Evolutionary conservation across 2,113 vertebrate species (phyloP), one percentile per base, ranked within the genome.

Genomic region (Festucalex cinctus): DNA sequence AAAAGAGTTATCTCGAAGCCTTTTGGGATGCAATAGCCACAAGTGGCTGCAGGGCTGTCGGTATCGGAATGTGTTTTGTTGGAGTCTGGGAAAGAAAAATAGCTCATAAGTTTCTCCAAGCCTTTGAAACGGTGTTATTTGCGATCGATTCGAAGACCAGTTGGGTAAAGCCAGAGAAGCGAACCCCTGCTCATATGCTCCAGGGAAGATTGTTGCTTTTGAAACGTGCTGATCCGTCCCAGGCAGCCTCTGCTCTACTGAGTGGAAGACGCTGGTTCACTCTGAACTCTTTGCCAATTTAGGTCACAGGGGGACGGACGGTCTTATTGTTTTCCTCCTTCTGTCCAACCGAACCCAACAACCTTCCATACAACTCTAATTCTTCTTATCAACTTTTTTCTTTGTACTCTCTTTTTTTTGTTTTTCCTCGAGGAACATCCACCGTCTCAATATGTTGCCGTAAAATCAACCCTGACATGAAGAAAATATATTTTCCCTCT

Each of bases 71-170:
- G 76, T 83, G 78, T 78, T 83, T 80, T 76, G 66, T 83, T 84
- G 60, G 71, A 69, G 74, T 73, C 75, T 77, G 59, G 62, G 71
- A 83, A 77, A 78, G 57, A 77, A 59, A 79, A 60, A 88, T 77
- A 83, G 69, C 80, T 82, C 68, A 46, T 80, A 56, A 74, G 20
- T 73, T 86, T 78, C 74, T 80, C 66, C 35, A 75, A 83, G 39
- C 74, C 82, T 89, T 89, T 89, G 82, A 88, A 86, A 86, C 80
- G 62, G 70, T 74, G 74, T 84, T 85, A 62, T 83, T 83, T 80
- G 70, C 71, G 86, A 89, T 89, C 81, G 85, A 85, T 89, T 77
- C 63, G 46, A 80, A 72, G 77, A 82, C 84, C 80, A 70, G 77
- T 83, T 77, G 74, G 41, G 64, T 65, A 65, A 80, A 66, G 84